Conservation (phyloP, 1,140 invertebrate species). For the Rhopalosiphum padi region DNA sequence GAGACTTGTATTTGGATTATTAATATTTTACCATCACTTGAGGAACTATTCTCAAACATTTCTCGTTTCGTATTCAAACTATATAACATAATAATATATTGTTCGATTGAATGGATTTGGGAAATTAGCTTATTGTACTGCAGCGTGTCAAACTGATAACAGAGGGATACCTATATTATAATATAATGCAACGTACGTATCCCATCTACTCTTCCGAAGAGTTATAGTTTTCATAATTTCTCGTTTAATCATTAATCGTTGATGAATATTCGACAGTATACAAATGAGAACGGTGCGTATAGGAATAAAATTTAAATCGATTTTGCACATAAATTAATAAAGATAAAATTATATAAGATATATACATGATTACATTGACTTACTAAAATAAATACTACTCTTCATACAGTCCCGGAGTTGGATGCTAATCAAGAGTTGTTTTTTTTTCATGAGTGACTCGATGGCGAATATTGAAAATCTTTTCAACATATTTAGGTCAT, state of each 20-base stretch:
- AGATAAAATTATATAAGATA: background rate
- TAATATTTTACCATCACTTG: background rate
- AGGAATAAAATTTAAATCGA: background rate
- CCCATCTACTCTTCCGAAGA: background rate
- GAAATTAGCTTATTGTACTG: background rate
- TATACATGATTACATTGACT: background rate
- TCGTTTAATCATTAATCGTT: background rate
- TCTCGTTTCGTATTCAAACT: background rate
- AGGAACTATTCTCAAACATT: conserved; percentile 6
- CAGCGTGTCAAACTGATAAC: background rate
- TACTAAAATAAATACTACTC: background rate
- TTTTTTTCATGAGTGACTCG: background rate
- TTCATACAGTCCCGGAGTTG: background rate
- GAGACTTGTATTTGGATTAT: background rate
- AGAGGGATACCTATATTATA: background rate
- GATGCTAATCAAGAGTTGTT: background rate
- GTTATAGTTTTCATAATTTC: background rate
- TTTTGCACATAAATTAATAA: background rate
- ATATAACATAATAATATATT: background rate
- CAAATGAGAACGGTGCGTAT: background rate
- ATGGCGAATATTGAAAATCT: background rate
- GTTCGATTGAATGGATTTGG: conserved; percentile 5
- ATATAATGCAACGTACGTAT: background rate
- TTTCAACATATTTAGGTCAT: background rate
- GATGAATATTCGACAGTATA: background rate